These are phyloP conservation scores for Heliconius ethilla DNA, from an alignment of 2,888 invertebrate genomes.

Conservation along the genomic window DNA sequence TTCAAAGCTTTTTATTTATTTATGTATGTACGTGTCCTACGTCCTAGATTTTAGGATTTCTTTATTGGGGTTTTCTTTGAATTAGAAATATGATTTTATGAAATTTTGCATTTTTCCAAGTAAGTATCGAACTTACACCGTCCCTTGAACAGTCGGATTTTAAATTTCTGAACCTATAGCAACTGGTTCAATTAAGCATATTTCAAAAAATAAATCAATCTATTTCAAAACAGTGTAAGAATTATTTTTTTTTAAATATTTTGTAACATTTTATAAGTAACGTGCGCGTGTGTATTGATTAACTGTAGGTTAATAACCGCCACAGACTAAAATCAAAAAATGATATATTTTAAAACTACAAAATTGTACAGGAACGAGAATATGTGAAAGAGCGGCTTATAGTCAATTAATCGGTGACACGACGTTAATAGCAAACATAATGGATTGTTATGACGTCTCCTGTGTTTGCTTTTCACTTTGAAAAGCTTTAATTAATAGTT, in stretches of 20 bases:
- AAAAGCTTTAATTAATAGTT: not conserved
- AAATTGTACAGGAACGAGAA: not conserved
- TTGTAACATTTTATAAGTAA: too few species aligned
- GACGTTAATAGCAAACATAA: conserved; percentile 13
- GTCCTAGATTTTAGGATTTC: not conserved
- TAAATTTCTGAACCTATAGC: too few species aligned
- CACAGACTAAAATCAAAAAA: not conserved
- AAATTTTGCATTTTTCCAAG: not conserved
- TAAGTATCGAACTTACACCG: too few species aligned
- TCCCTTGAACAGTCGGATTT: too few species aligned
- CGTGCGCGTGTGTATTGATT: too few species aligned
- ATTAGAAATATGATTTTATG: not conserved
- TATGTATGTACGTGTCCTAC: not conserved
- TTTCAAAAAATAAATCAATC: too few species aligned
- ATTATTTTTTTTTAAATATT: too few species aligned
- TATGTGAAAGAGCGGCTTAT: not conserved
- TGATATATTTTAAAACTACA: not conserved
- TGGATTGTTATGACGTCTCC: not conserved
- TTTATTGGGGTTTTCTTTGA: not conserved
- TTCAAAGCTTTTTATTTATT: conserved; percentile 10
- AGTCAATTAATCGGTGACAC: conserved; percentile 11
- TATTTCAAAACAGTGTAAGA: too few species aligned
- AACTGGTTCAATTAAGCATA: too few species aligned
- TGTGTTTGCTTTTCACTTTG: not conserved
- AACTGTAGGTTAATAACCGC: not conserved